Conservation (phyloP, 2,113 vertebrate species). For the Boulengerochromis microlepis region DNA sequence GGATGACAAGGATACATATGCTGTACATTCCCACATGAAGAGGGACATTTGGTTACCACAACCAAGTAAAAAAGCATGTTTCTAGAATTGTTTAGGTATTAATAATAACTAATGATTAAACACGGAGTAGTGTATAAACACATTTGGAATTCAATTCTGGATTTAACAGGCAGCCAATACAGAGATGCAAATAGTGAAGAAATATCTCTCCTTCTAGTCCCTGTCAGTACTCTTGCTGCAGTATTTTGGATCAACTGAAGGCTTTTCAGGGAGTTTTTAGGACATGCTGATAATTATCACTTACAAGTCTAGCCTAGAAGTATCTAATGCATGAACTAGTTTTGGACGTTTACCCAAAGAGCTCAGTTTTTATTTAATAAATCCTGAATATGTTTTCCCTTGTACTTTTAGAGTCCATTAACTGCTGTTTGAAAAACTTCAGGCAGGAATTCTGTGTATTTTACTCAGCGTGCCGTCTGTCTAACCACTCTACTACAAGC, state of each 20-base stretch:
- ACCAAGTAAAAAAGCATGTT: background rate
- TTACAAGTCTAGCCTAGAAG: background rate
- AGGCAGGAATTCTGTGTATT: background rate
- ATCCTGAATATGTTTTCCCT: background rate
- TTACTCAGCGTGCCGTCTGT: background rate
- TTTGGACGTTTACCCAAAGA: background rate
- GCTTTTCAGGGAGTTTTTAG: background rate
- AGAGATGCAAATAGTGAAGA: background rate
- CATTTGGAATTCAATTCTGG: background rate
- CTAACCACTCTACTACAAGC: background rate
- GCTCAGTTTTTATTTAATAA: background rate
- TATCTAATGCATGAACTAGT: background rate
- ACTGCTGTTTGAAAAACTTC: background rate
- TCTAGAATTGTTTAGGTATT: background rate
- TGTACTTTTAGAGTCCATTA: background rate
- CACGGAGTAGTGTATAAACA: background rate
- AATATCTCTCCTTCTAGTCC: background rate
- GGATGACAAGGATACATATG: background rate
- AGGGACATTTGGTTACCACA: background rate
- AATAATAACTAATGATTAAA: background rate
- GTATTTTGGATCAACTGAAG: background rate
- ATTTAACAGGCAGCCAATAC: background rate
- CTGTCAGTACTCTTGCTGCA: background rate
- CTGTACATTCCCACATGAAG: background rate
- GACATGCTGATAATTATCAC: background rate